Evolutionary conservation across 1,140 invertebrate species (phyloP).

Genomic region (Wasmannia auropunctata): DNA sequence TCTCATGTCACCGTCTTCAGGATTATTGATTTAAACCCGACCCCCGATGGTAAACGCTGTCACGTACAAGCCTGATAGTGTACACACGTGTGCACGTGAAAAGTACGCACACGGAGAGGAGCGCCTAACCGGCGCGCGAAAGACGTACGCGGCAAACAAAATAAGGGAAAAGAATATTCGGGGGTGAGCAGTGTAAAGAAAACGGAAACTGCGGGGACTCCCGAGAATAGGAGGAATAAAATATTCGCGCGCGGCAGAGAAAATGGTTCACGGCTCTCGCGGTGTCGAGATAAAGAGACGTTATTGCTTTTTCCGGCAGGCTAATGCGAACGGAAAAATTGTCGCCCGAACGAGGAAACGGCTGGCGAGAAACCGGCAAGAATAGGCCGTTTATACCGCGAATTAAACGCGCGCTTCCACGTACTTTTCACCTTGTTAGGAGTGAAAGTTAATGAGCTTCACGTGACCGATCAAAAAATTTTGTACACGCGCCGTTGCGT

Average conservation of each 20-base stretch:
- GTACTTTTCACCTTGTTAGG: conserved; percentile 35
- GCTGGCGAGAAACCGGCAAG: conserved; percentile 4
- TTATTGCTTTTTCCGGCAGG: conserved; percentile 60
- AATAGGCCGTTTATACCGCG: conserved; percentile 37
- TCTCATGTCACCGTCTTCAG: conserved; percentile 54
- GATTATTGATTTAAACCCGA: conserved; percentile 58
- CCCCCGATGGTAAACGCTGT: conserved; percentile 49
- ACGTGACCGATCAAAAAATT: conserved; percentile 42
- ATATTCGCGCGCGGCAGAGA: conserved; percentile 43
- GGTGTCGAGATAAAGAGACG: conserved; percentile 63
- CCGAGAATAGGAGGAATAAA: conserved; percentile 58
- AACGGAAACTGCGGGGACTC: conserved; percentile 46
- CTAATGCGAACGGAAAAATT: conserved; percentile 56
- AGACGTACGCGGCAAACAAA: conserved; percentile 11
- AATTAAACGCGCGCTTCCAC: conserved; percentile 34
- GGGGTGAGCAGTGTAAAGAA: conserved; percentile 53
- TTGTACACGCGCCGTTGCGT: conserved; percentile 7
- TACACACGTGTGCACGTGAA: conserved; percentile 6
- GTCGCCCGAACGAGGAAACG: conserved; percentile 16
- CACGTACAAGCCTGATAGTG: conserved; percentile 44
- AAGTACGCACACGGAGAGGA: conserved; percentile 25
- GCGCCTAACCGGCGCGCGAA: neutral
- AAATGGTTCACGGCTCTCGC: conserved; percentile 51
- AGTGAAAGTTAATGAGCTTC: conserved; percentile 25
- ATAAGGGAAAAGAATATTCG: conserved; percentile 44